Base-by-base conservation (phyloP, 2,113 vertebrate genomes). In the Excalfactoria chinensis region DNA sequence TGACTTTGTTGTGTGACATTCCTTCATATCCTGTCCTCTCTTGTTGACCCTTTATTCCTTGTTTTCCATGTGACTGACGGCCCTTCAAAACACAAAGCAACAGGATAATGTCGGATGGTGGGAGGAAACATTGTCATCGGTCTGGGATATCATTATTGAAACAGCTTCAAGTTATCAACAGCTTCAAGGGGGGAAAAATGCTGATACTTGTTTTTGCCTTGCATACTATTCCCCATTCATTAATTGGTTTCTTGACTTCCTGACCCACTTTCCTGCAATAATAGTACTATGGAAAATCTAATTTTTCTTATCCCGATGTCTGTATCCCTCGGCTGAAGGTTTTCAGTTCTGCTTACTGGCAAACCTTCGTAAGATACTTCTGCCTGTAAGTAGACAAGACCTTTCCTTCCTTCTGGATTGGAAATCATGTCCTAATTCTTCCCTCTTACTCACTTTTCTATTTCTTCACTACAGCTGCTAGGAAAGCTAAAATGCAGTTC, bases 201-300 rank as follows among this genome's bases (percentile, higher is more conserved):
- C 96, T 97, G 96, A 89, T 97, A 91, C 80, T 97, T 97, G 95
- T 72, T 95, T 97, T 97, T 95, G 91, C 88, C 70, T 94, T 92
- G 94, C 84, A 93, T 86, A 91, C 64, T 97, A 95, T 96, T 97
- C 97, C 95, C 95, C 96, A 92, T 86, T 96, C 96, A 71, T 97
- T 97, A 97, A 96, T 96, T 16, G 49, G 70, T 96, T 96, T 97
- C 88, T 96, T 97, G 97, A 96, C 97, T 96, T 84, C 92, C 88
- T 98, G 97, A 97, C 96, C 97, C 82, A 93, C 63, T 95, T 98
- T 98, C 97, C 97, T 97, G 96, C 93, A 97, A 95, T 97, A 98
- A 97, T 96, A 96, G 78, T 93, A 97, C 71, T 94, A 56, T 97
- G 97, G 95, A 98, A 98, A 97, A 93, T 93, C 77, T 95, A 95